Evolutionary conservation across 2,888 invertebrate species (phyloP), one percentile per base, ranked within the genome.

Genomic region (Drosophila falleni): DNA sequence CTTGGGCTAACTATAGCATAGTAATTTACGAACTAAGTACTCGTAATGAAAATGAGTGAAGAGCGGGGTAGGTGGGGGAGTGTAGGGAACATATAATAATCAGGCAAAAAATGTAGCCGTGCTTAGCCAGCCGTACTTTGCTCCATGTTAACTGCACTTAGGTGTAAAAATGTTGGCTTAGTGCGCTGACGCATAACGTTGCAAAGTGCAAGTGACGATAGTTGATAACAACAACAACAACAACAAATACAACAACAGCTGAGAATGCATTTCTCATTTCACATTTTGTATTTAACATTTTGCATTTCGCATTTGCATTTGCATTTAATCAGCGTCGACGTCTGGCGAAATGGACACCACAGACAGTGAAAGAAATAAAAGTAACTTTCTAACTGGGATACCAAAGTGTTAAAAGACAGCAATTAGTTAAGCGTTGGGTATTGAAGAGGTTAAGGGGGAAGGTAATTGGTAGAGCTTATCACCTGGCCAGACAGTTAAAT

Each of bases 91-190:
- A 58, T 71, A 61, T 68, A 60, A 78, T 67, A 89, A 83, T 89
- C 85, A 89, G 69, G 69, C 85, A 69, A 84, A 72, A 80, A 83
- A 80, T 77, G 74, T 84, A 77, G 53, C 31, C 49, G 41, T 55
- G 60, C 55, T 53, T 55, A 10, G 60, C 42, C 72, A 29, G 44
- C 41, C 39, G 50, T 54, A 16, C 55, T 49, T 29, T 50, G 56
- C 37, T 11, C 6, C 49, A 47, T 54, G 35, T 47, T 56, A 33
- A 70, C 87, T 67, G 66, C 62, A 69, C 71, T 87, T 82, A 89
- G 86, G 90, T 87, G 86, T 87, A 89, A 89, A 89, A 87, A 87
- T 87, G 90, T 88, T 83, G 81, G 86, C 74, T 87, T 89, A 87
- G 89, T 86, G 78, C 86, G 73, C 64, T 89, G 89, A 89, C 87